Evolutionary conservation across 2,113 vertebrate species (phyloP).

Genomic region (Centropus bengalensis): DNA sequence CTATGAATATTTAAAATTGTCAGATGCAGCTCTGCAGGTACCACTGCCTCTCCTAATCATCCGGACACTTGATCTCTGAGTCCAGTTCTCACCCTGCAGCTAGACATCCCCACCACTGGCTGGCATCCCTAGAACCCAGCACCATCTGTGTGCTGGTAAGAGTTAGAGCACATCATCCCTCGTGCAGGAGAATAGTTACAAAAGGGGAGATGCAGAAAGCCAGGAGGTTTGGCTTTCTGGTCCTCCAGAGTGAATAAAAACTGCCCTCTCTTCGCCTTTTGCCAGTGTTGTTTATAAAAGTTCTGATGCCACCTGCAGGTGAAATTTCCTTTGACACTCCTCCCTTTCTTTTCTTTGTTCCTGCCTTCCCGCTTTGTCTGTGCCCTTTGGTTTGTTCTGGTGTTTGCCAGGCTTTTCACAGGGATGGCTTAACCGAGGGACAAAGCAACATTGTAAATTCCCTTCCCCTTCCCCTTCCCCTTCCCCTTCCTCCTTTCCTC

Average conservation of each 20-base stretch:
- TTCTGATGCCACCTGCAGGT: not conserved
- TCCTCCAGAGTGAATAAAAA: not conserved
- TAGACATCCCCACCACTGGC: too few relatives aligned
- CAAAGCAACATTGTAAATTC: not conserved
- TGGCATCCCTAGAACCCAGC: not conserved
- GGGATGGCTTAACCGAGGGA: too few relatives aligned
- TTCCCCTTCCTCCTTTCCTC: too few relatives aligned
- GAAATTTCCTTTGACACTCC: not conserved
- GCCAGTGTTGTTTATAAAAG: not conserved
- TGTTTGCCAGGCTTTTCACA: not conserved
- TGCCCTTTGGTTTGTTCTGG: not conserved
- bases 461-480: too few relatives aligned
- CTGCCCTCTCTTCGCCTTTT: fast-evolving
- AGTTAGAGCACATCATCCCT: not conserved
- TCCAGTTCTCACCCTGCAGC: fast-evolving
- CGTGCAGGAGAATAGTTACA: not conserved
- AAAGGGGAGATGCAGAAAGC: not conserved
- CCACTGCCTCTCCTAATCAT: not conserved
- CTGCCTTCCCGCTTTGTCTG: fast-evolving
- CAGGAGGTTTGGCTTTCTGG: not conserved
- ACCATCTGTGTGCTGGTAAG: not conserved
- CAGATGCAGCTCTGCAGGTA: not conserved
- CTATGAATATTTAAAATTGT: not conserved
- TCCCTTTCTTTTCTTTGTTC: not conserved
- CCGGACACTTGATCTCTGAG: not conserved